These are phyloP conservation scores for Drosophila mayaguana DNA, from an alignment of 2,888 invertebrate genomes.

Conservation along the genomic window DNA sequence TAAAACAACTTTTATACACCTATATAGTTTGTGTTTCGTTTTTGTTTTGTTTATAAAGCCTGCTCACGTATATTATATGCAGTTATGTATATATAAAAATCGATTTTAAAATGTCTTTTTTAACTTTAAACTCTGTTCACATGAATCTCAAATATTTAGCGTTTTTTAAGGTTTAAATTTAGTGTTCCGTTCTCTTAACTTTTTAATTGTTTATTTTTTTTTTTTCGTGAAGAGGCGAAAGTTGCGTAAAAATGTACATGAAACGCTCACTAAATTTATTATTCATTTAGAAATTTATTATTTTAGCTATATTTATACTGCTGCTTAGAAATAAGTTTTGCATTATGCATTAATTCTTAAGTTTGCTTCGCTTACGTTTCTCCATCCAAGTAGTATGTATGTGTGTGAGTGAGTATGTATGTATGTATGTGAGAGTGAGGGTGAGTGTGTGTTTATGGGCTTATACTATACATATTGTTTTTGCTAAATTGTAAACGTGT, in stretches of 20 bases:
- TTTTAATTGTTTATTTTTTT: background rate
- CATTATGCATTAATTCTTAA: constrained; percentile 62
- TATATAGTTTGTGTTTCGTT: constrained; percentile 41
- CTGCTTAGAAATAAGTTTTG: constrained; percentile 72
- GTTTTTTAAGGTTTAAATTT: constrained; percentile 11
- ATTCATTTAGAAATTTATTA: constrained; percentile 81
- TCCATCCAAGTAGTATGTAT: constrained; percentile 33
- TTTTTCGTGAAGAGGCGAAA: constrained; percentile 10
- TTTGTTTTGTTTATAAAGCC: constrained; percentile 35
- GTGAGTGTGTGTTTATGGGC: constrained; percentile 27
- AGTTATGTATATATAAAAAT: constrained; percentile 33
- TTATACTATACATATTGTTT: constrained; percentile 65
- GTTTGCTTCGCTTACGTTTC: constrained; percentile 60
- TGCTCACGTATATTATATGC: constrained; percentile 27
- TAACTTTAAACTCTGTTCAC: constrained; percentile 42
- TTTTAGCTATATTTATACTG: constrained; percentile 75
- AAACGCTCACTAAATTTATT: constrained; percentile 73
- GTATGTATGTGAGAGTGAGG: constrained; percentile 18
- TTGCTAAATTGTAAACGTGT: constrained; percentile 39
- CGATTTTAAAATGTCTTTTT: constrained; percentile 49
- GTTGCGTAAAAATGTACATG: constrained; percentile 71
- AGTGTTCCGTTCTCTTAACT: constrained; percentile 3
- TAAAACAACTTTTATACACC: constrained; percentile 58
- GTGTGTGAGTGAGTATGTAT: background rate
- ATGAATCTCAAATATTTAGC: constrained; percentile 41